phyloP scores from a whole-genome alignment of 2,113 vertebrate species.

The Columba livia region DNA sequence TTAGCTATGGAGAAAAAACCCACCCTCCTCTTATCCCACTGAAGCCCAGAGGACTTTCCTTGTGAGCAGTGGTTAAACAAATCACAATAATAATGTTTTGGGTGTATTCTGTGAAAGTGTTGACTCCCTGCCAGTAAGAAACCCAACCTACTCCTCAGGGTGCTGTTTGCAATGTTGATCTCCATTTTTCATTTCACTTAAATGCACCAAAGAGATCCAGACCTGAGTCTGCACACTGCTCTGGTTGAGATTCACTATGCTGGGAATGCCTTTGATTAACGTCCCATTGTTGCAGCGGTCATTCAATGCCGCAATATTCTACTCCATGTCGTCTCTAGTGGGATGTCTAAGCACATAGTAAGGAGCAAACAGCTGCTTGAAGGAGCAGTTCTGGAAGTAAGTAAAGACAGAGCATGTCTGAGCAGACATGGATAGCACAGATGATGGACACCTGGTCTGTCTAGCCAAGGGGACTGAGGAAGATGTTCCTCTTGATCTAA shows the following conservation, averaged over 20 bases:
- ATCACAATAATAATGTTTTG: slow-evolving; percentile 23
- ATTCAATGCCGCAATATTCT: not conserved
- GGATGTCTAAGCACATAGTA: not conserved
- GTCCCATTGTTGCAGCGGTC: rapidly evolving
- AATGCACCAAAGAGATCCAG: not conserved
- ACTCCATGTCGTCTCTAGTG: not conserved
- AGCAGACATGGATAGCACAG: rapidly evolving
- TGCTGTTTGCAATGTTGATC: slow-evolving; percentile 40
- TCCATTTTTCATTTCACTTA: slow-evolving; percentile 23
- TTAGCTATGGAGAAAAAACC: not conserved
- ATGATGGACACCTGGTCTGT: not conserved
- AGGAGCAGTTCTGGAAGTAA: not conserved
- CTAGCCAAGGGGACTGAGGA: not conserved
- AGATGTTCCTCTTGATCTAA: not conserved
- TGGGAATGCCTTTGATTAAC: not conserved
- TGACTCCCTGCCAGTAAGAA: slow-evolving; percentile 37
- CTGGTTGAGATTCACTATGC: not conserved
- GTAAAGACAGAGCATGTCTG: not conserved
- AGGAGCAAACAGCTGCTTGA: not conserved
- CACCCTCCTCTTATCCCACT: not conserved
- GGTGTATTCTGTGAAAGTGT: slow-evolving; percentile 10
- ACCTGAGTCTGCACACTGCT: not conserved
- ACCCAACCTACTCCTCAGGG: slow-evolving; percentile 49
- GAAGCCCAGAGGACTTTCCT: slow-evolving; percentile 12
- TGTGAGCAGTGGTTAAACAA: slow-evolving; percentile 12